A percentile compares a stretch with the other conserved stretches of the same genome.
These are phyloP conservation scores for Urocynchramus pylzowi DNA, from an alignment of 2,113 vertebrate species.

Conservation along the genomic window DNA sequence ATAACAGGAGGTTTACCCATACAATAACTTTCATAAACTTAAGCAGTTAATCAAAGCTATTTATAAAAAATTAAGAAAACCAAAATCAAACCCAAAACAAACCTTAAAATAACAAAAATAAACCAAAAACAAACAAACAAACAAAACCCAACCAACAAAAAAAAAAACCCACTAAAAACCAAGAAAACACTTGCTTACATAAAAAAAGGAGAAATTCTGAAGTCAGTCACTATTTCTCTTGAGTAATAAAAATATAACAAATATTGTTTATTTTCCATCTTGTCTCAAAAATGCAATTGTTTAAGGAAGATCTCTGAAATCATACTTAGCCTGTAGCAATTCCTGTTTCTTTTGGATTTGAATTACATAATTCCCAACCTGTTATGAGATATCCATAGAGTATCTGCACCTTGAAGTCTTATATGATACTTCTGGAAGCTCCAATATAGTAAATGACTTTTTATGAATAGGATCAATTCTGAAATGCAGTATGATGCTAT, in stretches of 20 bases:
- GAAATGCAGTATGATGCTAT: not conserved
- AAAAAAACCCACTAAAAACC: not conserved
- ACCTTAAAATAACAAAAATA: not conserved
- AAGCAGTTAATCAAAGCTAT: not conserved
- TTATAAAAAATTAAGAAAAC: not conserved
- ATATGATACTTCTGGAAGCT: not conserved
- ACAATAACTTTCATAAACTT: not conserved
- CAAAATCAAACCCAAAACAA: not conserved
- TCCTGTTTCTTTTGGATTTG: not conserved
- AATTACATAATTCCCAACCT: not conserved
- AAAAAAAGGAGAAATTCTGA: not conserved
- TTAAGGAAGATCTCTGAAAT: not conserved
- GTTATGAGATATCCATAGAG: not conserved
- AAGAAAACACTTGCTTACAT: not conserved
- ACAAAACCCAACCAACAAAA: not conserved
- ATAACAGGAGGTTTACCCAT: not conserved
- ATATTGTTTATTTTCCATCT: rapidly evolving
- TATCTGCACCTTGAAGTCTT: not conserved
- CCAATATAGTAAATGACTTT: not conserved
- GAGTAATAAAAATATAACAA: not conserved
- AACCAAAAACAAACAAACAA: no score
- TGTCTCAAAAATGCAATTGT: not conserved
- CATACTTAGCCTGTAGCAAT: not conserved
- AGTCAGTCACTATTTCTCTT: not conserved
- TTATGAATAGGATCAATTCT: not conserved